Evolutionary conservation across 2,888 invertebrate species (phyloP).

Genomic region (Erebia ligea): DNA sequence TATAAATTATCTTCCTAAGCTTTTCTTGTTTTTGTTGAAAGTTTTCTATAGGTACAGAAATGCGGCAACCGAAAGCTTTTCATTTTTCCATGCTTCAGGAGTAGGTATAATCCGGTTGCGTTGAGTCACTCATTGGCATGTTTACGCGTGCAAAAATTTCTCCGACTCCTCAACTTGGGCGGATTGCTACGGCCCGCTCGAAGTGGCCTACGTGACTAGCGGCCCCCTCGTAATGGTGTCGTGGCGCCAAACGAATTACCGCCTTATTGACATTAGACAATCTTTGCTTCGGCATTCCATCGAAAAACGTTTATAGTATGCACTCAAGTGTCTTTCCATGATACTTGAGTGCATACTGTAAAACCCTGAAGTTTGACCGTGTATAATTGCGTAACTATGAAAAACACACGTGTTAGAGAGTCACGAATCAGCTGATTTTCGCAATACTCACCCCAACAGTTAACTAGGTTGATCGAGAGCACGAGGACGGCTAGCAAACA

Average conservation of each 20-base stretch:
- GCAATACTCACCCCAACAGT: conserved; percentile 74
- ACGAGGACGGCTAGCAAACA: conserved; percentile 62
- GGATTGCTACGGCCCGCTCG: conserved; percentile 54
- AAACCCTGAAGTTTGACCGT: conserved; percentile 35
- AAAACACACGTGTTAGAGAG: conserved; percentile 68
- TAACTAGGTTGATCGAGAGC: conserved; percentile 58
- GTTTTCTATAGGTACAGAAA: conserved; percentile 17
- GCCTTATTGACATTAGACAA: conserved; percentile 75
- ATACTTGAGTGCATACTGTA: too few species aligned
- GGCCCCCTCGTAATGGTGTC: conserved; percentile 73
- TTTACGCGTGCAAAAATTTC: conserved; percentile 39
- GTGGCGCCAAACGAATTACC: conserved; percentile 77
- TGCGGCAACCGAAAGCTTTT: conserved; percentile 33
- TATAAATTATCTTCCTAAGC: too few species aligned
- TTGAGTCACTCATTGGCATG: conserved; percentile 21
- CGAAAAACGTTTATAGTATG: conserved; percentile 23
- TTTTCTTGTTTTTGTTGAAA: background rate
- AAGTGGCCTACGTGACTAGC: conserved; percentile 82
- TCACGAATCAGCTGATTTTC: conserved; percentile 70
- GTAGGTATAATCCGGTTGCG: conserved; percentile 33
- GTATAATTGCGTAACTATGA: conserved; percentile 64
- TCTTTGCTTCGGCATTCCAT: conserved; percentile 42
- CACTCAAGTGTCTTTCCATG: conserved; percentile 25
- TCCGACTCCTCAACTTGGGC: conserved; percentile 53
- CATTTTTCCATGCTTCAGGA: conserved; percentile 43